Percentiles rank a stretch among this genome's conserved stretches.
Evolutionary conservation across 2,113 vertebrate species (phyloP).

Genomic region (Myiopsitta monachus): DNA sequence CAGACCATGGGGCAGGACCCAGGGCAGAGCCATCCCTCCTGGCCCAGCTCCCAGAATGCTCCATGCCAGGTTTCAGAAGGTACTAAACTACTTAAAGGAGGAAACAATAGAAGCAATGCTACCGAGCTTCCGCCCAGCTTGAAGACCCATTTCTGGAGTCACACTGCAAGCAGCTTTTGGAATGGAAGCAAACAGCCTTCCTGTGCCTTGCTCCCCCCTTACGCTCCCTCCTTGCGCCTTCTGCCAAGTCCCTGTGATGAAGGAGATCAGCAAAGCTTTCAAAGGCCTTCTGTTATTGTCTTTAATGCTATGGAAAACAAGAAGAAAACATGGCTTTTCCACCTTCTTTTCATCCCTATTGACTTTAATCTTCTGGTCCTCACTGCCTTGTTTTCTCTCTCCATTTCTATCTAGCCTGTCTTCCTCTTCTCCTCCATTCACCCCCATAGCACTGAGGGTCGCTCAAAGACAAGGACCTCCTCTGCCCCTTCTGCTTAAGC

Average conservation of each 20-base stretch:
- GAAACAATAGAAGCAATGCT: not conserved
- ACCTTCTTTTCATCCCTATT: not conserved
- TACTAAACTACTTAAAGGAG: not conserved
- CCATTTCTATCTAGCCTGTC: not conserved
- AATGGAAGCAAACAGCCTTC: not conserved
- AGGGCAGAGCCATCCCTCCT: not conserved
- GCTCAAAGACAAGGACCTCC: not conserved
- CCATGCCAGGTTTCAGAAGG: not conserved
- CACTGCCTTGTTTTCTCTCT: not conserved
- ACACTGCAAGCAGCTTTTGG: not conserved
- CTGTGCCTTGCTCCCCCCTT: accelerated
- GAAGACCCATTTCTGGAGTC: not conserved
- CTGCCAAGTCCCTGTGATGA: not conserved
- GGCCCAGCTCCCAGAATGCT: not conserved
- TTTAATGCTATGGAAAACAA: not conserved
- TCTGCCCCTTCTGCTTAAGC: not conserved
- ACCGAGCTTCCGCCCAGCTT: not conserved
- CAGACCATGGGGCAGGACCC: not conserved
- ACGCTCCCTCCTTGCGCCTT: accelerated
- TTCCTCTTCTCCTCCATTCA: not conserved
- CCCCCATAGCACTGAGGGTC: not conserved
- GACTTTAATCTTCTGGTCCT: not conserved
- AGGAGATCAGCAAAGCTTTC: not conserved
- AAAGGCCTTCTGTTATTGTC: not conserved
- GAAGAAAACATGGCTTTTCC: not conserved